A percentile compares a stretch with the other conserved stretches of the same genome.
Conservation (phyloP, 2,888 invertebrate species). For the Clepsis dumicolana region DNA sequence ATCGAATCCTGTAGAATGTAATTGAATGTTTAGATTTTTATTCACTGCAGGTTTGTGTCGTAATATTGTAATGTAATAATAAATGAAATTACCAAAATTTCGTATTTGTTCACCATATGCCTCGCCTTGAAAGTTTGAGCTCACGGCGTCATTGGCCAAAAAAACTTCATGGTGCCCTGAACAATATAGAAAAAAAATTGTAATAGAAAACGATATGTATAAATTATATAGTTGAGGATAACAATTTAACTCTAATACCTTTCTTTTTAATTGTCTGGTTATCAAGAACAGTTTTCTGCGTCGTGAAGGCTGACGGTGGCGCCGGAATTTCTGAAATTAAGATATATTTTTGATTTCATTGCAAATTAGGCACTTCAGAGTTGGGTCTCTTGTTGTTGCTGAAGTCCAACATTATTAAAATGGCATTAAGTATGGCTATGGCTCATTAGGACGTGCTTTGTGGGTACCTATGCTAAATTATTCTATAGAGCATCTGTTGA, state of each 20-base stretch:
- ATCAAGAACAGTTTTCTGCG: conserved; percentile 73
- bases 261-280: conserved; percentile 81
- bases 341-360: neutral
- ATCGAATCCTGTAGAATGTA: conserved; percentile 67
- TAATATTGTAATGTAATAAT: neutral
- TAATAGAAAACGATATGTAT: conserved; percentile 6
- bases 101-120: conserved; percentile 78
- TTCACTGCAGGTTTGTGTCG: neutral
- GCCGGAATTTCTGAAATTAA: conserved; percentile 92
- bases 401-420: neutral
- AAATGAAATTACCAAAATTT: conserved; percentile 72
- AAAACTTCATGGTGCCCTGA: conserved; percentile 72
- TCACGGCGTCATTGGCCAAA: conserved; percentile 73
- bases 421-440: neutral
- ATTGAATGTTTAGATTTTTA: neutral
- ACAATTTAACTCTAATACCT: conserved; percentile 56
- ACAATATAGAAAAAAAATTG: conserved; percentile 15
- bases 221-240: neutral
- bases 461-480: neutral
- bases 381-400: neutral
- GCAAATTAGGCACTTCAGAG: neutral
- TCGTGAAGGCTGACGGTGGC: conserved; percentile 91
- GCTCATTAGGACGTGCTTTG: too few species aligned
- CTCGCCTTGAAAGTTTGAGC: conserved; percentile 82
- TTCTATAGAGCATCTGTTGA: neutral